Conservation (phyloP, 2,113 vertebrate genomes). For the Abramis brama region DNA sequence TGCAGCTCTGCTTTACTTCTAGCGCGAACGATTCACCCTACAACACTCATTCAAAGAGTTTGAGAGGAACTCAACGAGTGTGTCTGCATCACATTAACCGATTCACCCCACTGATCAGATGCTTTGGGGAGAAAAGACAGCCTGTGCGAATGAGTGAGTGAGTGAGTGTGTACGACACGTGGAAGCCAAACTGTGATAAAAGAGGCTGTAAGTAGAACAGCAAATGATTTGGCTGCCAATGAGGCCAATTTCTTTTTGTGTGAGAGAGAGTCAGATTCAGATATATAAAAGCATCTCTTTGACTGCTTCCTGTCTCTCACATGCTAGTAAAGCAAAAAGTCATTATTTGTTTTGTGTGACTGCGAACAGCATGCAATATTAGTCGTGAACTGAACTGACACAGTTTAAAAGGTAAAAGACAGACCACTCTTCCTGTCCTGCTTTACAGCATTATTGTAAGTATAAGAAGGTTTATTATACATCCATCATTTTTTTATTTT, state of each 20-base stretch:
- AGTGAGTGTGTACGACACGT: background rate
- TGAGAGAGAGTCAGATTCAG: background rate
- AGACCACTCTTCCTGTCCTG: background rate
- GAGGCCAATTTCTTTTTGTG: background rate
- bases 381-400: background rate
- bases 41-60: conserved; percentile 4
- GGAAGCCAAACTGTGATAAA: conserved; percentile 1
- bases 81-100: conserved; percentile 26
- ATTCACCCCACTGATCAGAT: conserved; percentile 39
- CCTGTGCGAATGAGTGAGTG: conserved; percentile 1
- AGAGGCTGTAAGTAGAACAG: background rate
- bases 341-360: background rate
- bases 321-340: background rate
- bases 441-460: too few relatives aligned
- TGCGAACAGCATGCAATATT: background rate
- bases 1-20: conserved; percentile 9
- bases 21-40: background rate
- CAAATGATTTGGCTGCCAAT: conserved; percentile 7
- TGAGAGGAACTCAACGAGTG: background rate
- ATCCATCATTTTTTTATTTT: background rate
- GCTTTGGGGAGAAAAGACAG: conserved; percentile 22
- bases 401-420: background rate
- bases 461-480: too few relatives aligned
- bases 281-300: background rate
- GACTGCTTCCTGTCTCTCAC: background rate